A percentile compares a stretch with the other conserved stretches of the same genome.
Evolutionary conservation across 2,888 invertebrate genomes (phyloP).

Genomic region (Hirtodrosophila trivittata): DNA sequence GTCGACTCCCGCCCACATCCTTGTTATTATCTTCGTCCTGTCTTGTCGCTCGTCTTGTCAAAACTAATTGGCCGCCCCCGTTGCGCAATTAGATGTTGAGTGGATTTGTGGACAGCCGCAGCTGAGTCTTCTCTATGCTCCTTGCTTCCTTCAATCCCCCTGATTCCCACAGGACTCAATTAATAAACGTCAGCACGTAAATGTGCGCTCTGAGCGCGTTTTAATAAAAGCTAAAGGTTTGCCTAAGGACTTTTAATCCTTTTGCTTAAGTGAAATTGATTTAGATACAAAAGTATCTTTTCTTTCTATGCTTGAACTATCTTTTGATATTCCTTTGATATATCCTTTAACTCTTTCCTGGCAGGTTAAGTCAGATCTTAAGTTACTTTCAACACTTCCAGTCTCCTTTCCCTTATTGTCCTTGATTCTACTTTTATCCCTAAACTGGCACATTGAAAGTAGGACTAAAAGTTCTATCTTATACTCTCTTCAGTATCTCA

Average conservation of each 20-base stretch:
- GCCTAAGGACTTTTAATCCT: no score
- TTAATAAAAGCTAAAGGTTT: background rate
- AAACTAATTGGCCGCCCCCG: constrained; percentile 66
- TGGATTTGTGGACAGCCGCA: constrained; percentile 46
- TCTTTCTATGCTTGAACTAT: no score
- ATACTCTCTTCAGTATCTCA: no score
- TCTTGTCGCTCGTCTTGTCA: constrained; percentile 47
- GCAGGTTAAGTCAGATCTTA: no score
- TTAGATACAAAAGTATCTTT: no score
- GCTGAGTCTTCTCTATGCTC: constrained; percentile 29
- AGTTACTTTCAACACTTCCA: no score
- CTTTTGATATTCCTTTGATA: constrained; percentile 30
- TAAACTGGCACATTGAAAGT: no score
- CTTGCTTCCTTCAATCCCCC: constrained; percentile 4
- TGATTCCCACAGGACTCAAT: constrained; percentile 78
- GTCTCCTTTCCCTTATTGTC: no score
- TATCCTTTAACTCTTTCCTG: background rate
- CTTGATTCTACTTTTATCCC: no score
- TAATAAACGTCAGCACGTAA: constrained; percentile 57
- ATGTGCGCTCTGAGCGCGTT: constrained; percentile 1
- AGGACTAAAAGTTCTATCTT: no score
- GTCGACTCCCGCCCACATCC: constrained; percentile 69
- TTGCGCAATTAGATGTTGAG: constrained; percentile 50
- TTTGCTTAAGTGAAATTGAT: no score
- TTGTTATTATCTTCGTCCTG: constrained; percentile 1